These are phyloP conservation scores for Argyra leucocephala DNA, from an alignment of 2,888 invertebrate genomes.

Conservation along the genomic window DNA sequence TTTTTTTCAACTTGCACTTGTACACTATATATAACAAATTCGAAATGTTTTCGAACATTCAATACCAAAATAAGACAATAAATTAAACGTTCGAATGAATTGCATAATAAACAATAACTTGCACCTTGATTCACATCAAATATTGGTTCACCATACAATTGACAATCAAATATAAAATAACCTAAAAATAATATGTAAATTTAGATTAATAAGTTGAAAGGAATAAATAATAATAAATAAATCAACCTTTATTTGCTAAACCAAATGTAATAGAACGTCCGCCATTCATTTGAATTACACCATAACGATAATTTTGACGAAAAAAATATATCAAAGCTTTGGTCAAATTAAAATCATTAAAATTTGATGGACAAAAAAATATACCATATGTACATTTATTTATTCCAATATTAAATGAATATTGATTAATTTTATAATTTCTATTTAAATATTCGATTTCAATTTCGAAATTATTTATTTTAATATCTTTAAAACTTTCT, in stretches of 20 bases:
- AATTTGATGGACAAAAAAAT: slow-evolving; percentile 48
- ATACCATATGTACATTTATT: slow-evolving; percentile 53
- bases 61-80: slow-evolving; percentile 55
- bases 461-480: slow-evolving; percentile 49
- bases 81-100: slow-evolving; percentile 51
- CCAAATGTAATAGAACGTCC: slow-evolving; percentile 50
- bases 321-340: slow-evolving; percentile 54
- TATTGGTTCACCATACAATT: slow-evolving; percentile 52
- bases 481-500: slow-evolving; percentile 46
- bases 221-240: too few relatives aligned
- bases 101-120: slow-evolving; percentile 53
- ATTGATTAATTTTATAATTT: slow-evolving; percentile 50
- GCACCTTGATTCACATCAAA: slow-evolving; percentile 51
- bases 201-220: too few relatives aligned
- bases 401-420: slow-evolving; percentile 49
- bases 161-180: slow-evolving; percentile 61
- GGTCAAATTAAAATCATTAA: slow-evolving; percentile 53
- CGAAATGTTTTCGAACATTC: slow-evolving; percentile 36
- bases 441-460: slow-evolving; percentile 48
- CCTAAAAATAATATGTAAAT: too few relatives aligned
- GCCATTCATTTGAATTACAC: slow-evolving; percentile 48
- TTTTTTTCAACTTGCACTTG: neutral
- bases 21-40: neutral
- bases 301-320: slow-evolving; percentile 48
- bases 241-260: slow-evolving; percentile 44